These are phyloP conservation scores for Euclidia mi DNA, from an alignment of 2,888 invertebrate genomes.

Conservation along the genomic window DNA sequence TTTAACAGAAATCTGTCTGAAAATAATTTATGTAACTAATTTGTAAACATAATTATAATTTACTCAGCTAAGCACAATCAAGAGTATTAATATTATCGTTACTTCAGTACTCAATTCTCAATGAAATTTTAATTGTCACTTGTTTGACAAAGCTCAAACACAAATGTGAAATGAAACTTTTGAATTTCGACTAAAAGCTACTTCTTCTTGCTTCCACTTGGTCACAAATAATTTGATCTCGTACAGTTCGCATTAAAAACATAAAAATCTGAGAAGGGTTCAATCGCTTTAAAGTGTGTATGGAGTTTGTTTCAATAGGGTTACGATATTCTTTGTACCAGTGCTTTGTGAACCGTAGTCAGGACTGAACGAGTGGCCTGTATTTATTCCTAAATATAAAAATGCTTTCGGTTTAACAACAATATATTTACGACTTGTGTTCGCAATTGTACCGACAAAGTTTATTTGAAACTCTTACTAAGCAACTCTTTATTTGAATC, in stretches of 20 bases:
- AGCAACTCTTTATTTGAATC: slow-evolving; percentile 48
- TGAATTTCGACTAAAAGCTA: slow-evolving; percentile 37
- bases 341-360: slow-evolving; percentile 45
- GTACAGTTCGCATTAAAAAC: slow-evolving; percentile 12
- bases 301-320: slow-evolving; percentile 30
- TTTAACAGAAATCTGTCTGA: no score
- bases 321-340: slow-evolving; percentile 43
- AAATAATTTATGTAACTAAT: no score
- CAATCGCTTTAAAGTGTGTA: slow-evolving; percentile 23
- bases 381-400: slow-evolving; percentile 79
- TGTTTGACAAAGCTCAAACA: no score
- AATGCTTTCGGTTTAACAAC: slow-evolving; percentile 68
- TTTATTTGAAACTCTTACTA: slow-evolving; percentile 43
- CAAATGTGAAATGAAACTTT: slow-evolving; percentile 20
- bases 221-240: slow-evolving; percentile 29
- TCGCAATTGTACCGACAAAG: slow-evolving; percentile 53
- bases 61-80: no score
- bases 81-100: slow-evolving; percentile 25
- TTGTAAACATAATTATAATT: no score
- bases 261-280: slow-evolving; percentile 7
- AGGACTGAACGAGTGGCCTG: slow-evolving; percentile 64
- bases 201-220: slow-evolving; percentile 19
- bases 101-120: slow-evolving; percentile 22
- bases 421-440: slow-evolving; percentile 65
- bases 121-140: slow-evolving; percentile 35